Base-by-base conservation (phyloP, 2,797 vertebrate genomes). In the Squalus acanthias region DNA sequence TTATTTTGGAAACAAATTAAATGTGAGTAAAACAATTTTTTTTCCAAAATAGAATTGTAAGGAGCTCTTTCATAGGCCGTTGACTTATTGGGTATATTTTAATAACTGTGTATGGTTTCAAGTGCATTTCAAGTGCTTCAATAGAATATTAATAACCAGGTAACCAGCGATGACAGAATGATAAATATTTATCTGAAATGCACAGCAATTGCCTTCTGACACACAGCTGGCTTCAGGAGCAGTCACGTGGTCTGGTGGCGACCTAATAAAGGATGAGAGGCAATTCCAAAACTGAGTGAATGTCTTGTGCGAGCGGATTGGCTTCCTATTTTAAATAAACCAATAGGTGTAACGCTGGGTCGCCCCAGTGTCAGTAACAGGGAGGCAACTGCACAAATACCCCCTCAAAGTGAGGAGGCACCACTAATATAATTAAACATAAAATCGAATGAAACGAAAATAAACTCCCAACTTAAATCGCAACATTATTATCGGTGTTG, bases 81-180 rank as follows among this genome's bases (percentile, higher is more conserved):
- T 39, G 89, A n/a, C 60, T 92, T 92, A 67, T 92, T 65, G 33
- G 17, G 60, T 20, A 12, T 39, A 92, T 92, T 92, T 65, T 92
- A 92, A 67, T 92, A n/a, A 67, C 6, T 65, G 60, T 65, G 60
- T 65, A 65, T 65, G 60, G 17, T n/a, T 57, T 57, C 53, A 57
- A 39, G 89, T 65, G 65, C 7, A 67, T n/a, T 92, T 92, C 29
- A 92, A 65, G 60, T 67, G 60, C 89, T 67, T 17, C 89, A 92
- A 63, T 39, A n/a, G 89, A 92, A 92, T 92, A 67, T 92, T 92
- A 92, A 92, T 92, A 92, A 20, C 39, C 82, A 24, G 50, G 82
- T 50, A 85, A 85, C 60, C 17, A 33, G 60, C 3, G 33, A 92
- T 67, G 60, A 67, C 60, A 39, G 89, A 67, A 92, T 67, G 89